These are phyloP conservation scores for Cyaniris semiargus DNA, from an alignment of 2,888 invertebrate species.

Conservation along the genomic window DNA sequence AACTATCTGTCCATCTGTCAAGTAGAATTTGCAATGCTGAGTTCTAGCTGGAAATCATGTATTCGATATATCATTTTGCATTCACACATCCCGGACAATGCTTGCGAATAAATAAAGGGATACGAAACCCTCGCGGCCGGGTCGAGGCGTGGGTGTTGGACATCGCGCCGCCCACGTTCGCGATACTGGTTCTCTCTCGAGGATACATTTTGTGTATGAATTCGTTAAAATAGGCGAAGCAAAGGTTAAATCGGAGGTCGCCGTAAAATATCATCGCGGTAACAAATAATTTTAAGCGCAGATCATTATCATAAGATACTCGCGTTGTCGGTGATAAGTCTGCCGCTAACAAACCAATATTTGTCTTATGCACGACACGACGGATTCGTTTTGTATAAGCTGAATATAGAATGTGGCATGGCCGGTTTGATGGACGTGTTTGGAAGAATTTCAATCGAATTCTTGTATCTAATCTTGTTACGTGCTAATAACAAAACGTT, in stretches of 20 bases:
- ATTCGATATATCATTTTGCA: slow-evolving; percentile 16
- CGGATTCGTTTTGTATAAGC: background rate
- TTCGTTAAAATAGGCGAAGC: slow-evolving; percentile 34
- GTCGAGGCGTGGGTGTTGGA: slow-evolving; percentile 65
- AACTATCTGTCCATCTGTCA: slow-evolving; percentile 7
- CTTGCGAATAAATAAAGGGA: slow-evolving; percentile 28
- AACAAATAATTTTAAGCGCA: slow-evolving; percentile 30
- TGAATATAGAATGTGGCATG: slow-evolving; percentile 19
- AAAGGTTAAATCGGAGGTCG: slow-evolving; percentile 28
- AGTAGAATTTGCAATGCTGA: slow-evolving; percentile 7
- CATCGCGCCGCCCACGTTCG: slow-evolving; percentile 62
- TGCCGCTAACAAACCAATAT: slow-evolving; percentile 26
- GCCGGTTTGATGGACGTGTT: slow-evolving; percentile 9
- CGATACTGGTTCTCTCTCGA: slow-evolving; percentile 59
- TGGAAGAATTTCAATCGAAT: background rate
- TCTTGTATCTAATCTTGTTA: slow-evolving; percentile 5
- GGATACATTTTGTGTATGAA: slow-evolving; percentile 44
- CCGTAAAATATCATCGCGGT: slow-evolving; percentile 29
- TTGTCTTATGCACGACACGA: slow-evolving; percentile 28
- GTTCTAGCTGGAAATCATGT: slow-evolving; percentile 20
- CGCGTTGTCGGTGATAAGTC: slow-evolving; percentile 26
- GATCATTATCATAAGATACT: slow-evolving; percentile 26
- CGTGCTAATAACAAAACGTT: background rate
- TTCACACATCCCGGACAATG: slow-evolving; percentile 19
- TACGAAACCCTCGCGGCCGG: slow-evolving; percentile 43